Evolutionary conservation across 2,113 vertebrate species (phyloP).

Genomic region (Rutilus rutilus): DNA sequence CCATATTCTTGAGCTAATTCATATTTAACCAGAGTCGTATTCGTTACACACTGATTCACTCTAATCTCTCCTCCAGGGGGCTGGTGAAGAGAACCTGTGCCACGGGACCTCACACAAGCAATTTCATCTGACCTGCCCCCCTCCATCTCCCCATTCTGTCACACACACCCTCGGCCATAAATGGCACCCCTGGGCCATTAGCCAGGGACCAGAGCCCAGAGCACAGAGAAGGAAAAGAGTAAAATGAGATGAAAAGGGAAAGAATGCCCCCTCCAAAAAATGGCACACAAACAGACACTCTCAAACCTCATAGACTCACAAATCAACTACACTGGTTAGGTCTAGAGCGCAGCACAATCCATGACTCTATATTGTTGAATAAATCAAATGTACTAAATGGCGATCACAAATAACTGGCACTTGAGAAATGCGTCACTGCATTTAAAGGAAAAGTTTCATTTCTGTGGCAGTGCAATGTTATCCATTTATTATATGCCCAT

Average conservation of each 20-base stretch:
- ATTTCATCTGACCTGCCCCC: slow-evolving; percentile 42
- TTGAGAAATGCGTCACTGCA: not conserved
- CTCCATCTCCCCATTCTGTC: slow-evolving; percentile 26
- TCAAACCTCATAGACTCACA: not conserved
- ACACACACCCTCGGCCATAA: slow-evolving; percentile 15
- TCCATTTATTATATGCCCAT: no score
- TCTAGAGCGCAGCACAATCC: not conserved
- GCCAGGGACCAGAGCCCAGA: slow-evolving; percentile 22
- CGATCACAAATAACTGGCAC: not conserved
- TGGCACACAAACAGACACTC: not conserved
- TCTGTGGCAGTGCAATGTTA: not conserved
- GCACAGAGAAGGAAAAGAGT: not conserved
- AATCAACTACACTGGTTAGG: slow-evolving; percentile 29
- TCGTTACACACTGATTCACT: slow-evolving; percentile 46
- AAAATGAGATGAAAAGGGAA: slow-evolving; percentile 20
- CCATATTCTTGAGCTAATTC: no score
- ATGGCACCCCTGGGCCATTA: slow-evolving; percentile 51
- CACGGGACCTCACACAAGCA: slow-evolving; percentile 48
- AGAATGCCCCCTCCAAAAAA: not conserved
- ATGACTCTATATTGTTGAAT: not conserved
- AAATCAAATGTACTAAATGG: slow-evolving; percentile 26
- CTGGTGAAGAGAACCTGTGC: slow-evolving; percentile 11
- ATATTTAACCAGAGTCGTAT: no score
- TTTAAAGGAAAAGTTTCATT: not conserved
- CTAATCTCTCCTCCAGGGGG: slow-evolving; percentile 46